Base-by-base conservation (phyloP, 2,113 vertebrate genomes). In the Nicator chloris region DNA sequence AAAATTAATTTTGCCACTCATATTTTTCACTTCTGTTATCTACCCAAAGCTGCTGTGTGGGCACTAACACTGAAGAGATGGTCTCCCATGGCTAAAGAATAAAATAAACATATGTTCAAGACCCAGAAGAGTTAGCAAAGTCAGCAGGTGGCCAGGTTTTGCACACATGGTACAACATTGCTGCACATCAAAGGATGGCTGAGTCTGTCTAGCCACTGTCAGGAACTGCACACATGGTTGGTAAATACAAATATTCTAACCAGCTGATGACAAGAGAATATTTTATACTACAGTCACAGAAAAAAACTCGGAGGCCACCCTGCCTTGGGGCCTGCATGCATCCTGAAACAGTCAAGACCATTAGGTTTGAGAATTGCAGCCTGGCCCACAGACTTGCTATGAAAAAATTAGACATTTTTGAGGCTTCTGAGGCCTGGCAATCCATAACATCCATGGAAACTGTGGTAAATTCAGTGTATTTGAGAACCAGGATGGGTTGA, bases 401-500 rank as follows among this genome's bases (percentile, higher is more conserved):
- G 59, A 94, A 85, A 92, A 94, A 86, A 57, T 26, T 5, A 73
- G 23, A 81, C 68, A 92, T 94, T 94, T 93, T 94, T 95, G 95
- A 95, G 92, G 95, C 50, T 94, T 95, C 76, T 86, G 86, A 90
- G 90, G 82, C 68, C 90, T 95, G 86, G 79, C 23, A 90, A 63
- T 63, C 39, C 35, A 6, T 73, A 86, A 50, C 39, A 83, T 73
- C 71, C 50, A 44, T 73, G 71, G 60, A 94, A 90, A 44, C 28
- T 56, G 71, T 85, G 90, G 75, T 61, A 82, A 89, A 80, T 28
- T 83, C 60, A 63, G 60, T 21, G 14, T 85, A 51, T 82, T 80
- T 90, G 45, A 83, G 60, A 86, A 86, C 15, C 20, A 78, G 47
- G 56, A 94, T 56, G 51, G 39, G 22, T 33, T 51, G 71, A 85